Evolutionary conservation across 2,797 vertebrate species (phyloP), one percentile per base, ranked within the genome.

Genomic region (Kryptopterus vitreolus): DNA sequence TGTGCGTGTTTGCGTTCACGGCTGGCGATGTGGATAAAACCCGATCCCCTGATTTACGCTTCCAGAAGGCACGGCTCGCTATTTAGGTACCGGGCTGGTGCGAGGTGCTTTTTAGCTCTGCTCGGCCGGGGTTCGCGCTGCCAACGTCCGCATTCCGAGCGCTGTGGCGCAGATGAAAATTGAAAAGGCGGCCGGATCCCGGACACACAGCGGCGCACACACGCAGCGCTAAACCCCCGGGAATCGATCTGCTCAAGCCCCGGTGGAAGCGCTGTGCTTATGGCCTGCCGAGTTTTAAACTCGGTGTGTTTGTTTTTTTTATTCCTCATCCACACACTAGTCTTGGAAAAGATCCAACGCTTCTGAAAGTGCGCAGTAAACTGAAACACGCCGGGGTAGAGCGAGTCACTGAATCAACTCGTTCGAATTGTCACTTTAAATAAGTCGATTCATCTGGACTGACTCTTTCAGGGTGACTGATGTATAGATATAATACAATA

Each of bases 81-180:
- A 20, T 68, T n/a, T 68, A 57, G 38, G 11, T 50, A 53, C 66
- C 85, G 77, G 86, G 90, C 85, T 85, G 89, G 86, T 85, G 75
- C 71, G 86, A 86, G 84, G 50, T 79, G 61, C 86, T 85, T 78
- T 43, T 86, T 89, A 61, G 87, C 81, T 88, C 58, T 78, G 82
- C 58, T 68, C 69, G 83, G 88, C 86, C 85, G 50, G 31, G 29
- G 52, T 35, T 38, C 15, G 65, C 58, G 57, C 22, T 84, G 86
- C 88, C 93, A 89, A 95, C 92, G 95, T 98, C 96, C 95, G 96
- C 96, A 96, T 96, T 97, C 96, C 96, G 95, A 91, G 93, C 95
- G 92, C 92, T 95, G 96, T 98, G 96, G 95, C 96, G 96, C 96
- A 97, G 94, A 95, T 96, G 92, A 86, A 96, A 97, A 96, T 96